Conservation (phyloP, 2,888 invertebrate genomes). For the Euclidia mi region DNA sequence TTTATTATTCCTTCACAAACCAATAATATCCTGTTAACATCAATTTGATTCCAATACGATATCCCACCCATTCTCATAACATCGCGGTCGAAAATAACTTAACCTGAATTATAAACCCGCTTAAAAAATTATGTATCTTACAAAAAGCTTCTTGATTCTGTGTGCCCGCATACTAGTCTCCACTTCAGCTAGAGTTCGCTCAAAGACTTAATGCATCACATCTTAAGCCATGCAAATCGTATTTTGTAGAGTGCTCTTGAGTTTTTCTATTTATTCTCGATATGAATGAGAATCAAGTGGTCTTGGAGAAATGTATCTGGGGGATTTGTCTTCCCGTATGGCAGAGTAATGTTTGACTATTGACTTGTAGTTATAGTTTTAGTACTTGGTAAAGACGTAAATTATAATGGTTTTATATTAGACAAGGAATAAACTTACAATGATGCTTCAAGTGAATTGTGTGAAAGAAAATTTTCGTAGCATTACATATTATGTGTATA, state of each 20-base stretch:
- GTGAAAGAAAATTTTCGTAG: too few species aligned
- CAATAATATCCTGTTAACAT: background rate
- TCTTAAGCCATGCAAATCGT: conserved; percentile 53
- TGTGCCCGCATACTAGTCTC: conserved; percentile 74
- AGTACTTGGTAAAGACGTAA: too few species aligned
- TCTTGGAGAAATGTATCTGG: conserved; percentile 17
- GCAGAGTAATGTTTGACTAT: background rate
- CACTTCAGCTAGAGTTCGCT: conserved; percentile 43
- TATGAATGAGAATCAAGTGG: conserved; percentile 45
- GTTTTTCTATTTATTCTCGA: conserved; percentile 49
- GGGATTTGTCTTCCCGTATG: conserved; percentile 33
- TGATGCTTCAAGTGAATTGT: too few species aligned
- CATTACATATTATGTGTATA: too few species aligned
- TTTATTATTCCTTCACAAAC: too few species aligned
- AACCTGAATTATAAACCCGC: conserved; percentile 48
- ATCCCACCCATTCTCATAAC: background rate
- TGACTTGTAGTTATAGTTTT: too few species aligned
- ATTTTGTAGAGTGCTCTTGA: conserved; percentile 46
- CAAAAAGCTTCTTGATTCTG: conserved; percentile 54
- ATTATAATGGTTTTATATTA: too few species aligned
- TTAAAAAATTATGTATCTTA: conserved; percentile 61
- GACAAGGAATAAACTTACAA: too few species aligned
- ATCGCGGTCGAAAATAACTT: conserved; percentile 43
- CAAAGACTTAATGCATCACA: conserved; percentile 46
- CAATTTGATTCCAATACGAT: background rate